Conservation (phyloP, 2,888 invertebrate genomes). For the Mythimna vitellina region DNA sequence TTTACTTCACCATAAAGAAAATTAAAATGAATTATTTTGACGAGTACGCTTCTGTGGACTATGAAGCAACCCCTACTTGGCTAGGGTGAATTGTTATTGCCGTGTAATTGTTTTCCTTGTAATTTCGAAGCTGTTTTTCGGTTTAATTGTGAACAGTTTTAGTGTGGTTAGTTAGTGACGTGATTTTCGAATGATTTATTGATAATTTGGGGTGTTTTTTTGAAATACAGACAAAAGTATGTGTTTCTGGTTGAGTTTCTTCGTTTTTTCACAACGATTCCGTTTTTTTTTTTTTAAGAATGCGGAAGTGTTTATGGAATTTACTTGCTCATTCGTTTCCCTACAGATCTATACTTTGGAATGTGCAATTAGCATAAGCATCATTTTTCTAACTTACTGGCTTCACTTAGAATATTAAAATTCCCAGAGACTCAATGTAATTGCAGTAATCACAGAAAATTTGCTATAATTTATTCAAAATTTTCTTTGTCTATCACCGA, state of each 20-base stretch:
- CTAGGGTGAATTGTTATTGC: conserved; percentile 84
- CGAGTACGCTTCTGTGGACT: conserved; percentile 79
- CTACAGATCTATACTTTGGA: too few species aligned
- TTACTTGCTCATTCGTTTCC: too few species aligned
- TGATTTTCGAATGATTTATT: conserved; percentile 10
- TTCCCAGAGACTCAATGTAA: too few species aligned
- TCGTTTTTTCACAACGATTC: too few species aligned
- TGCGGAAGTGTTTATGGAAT: too few species aligned
- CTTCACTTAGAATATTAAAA: too few species aligned
- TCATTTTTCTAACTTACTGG: too few species aligned
- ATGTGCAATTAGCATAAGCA: too few species aligned
- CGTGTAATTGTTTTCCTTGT: conserved; percentile 82
- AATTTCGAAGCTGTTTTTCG: conserved; percentile 67
- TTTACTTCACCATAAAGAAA: conserved; percentile 90
- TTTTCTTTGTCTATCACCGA: too few species aligned
- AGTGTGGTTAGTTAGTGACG: conserved; percentile 26
- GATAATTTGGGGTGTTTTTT: background rate
- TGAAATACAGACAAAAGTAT: background rate
- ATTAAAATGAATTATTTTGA: conserved; percentile 91
- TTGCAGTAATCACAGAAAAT: too few species aligned
- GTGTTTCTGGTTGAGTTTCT: background rate
- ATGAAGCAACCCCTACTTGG: conserved; percentile 71
- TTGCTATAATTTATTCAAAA: too few species aligned
- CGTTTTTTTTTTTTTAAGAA: too few species aligned
- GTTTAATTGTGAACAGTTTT: conserved; percentile 57